Evolutionary conservation across 1,140 invertebrate species (phyloP).

Genomic region (Seison nebaliae): DNA sequence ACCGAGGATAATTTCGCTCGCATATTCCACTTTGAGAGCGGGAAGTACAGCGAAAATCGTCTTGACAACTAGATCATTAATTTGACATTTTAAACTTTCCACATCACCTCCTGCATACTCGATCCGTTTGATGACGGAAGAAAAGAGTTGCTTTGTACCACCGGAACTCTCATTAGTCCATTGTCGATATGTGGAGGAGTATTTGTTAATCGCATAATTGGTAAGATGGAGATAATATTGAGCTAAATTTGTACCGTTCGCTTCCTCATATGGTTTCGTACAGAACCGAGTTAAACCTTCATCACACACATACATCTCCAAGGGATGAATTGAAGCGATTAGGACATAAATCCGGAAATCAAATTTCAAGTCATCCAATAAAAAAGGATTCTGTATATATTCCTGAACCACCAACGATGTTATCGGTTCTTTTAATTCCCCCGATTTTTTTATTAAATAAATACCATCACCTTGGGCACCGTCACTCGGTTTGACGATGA

Average conservation of each 20-base stretch:
- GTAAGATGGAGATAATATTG: slow-evolving; percentile 31
- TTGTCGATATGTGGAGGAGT: slow-evolving; percentile 27
- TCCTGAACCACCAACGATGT: slow-evolving; percentile 22
- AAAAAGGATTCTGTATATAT: slow-evolving; percentile 28
- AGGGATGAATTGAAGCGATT: slow-evolving; percentile 28
- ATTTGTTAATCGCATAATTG: slow-evolving; percentile 33
- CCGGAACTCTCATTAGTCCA: slow-evolving; percentile 18
- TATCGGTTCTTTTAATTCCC: slow-evolving; percentile 5
- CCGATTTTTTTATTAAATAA: slow-evolving; percentile 22
- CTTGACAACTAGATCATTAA: slow-evolving; percentile 30
- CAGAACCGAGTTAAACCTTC: slow-evolving; percentile 31
- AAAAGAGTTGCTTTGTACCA: slow-evolving; percentile 30
- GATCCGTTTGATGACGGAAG: slow-evolving; percentile 28
- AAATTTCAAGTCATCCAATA: slow-evolving; percentile 31
- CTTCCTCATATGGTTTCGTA: slow-evolving; percentile 27
- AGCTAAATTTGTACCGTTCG: slow-evolving; percentile 14
- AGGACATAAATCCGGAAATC: slow-evolving; percentile 32
- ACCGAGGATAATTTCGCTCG: not conserved
- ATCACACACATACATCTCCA: slow-evolving; percentile 30
- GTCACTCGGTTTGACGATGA: slow-evolving; percentile 31
- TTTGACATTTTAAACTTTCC: slow-evolving; percentile 15
- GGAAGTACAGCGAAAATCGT: slow-evolving; percentile 31
- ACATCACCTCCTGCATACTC: slow-evolving; percentile 21
- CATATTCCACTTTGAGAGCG: slow-evolving; percentile 27
- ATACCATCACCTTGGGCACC: slow-evolving; percentile 33